Evolutionary conservation across 2,888 invertebrate genomes (phyloP).

Genomic region (Athalia circularis): DNA sequence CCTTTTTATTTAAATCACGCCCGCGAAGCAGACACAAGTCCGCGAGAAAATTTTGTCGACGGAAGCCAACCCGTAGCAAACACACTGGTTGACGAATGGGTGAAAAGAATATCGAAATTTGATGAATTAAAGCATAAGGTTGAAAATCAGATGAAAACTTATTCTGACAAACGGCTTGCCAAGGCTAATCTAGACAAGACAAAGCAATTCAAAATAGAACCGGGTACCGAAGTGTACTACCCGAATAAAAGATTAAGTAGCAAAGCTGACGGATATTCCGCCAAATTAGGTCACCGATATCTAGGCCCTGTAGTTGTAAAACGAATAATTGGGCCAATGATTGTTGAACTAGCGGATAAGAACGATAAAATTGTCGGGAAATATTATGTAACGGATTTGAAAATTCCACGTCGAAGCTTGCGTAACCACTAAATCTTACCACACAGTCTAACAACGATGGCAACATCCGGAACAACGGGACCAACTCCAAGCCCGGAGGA

Average conservation of each 20-base stretch:
- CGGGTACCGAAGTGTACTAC: constrained; percentile 45
- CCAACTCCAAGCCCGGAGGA: no score
- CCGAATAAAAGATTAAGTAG: constrained; percentile 44
- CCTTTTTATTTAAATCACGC: constrained; percentile 52
- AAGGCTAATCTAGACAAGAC: constrained; percentile 37
- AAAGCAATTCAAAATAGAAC: constrained; percentile 49
- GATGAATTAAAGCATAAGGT: constrained; percentile 19
- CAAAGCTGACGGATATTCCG: constrained; percentile 27
- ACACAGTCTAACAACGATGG: no score
- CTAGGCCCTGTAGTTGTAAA: constrained; percentile 16
- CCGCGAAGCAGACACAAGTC: constrained; percentile 38
- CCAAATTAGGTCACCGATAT: constrained; percentile 9
- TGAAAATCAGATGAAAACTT: constrained; percentile 9
- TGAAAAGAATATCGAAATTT: constrained; percentile 17
- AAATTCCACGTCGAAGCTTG: constrained; percentile 47
- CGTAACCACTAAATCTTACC: not conserved
- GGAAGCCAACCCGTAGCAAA: not conserved
- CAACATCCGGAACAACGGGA: no score
- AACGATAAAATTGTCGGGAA: constrained; percentile 41
- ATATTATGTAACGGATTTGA: constrained; percentile 46
- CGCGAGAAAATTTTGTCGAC: not conserved
- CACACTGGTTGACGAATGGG: constrained; percentile 24
- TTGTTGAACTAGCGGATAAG: constrained; percentile 46
- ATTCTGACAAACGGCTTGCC: constrained; percentile 39
- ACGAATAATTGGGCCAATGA: constrained; percentile 41